These are phyloP conservation scores for Stenopsyche tienmushanensis DNA, from an alignment of 1,140 invertebrate genomes.

Conservation along the genomic window DNA sequence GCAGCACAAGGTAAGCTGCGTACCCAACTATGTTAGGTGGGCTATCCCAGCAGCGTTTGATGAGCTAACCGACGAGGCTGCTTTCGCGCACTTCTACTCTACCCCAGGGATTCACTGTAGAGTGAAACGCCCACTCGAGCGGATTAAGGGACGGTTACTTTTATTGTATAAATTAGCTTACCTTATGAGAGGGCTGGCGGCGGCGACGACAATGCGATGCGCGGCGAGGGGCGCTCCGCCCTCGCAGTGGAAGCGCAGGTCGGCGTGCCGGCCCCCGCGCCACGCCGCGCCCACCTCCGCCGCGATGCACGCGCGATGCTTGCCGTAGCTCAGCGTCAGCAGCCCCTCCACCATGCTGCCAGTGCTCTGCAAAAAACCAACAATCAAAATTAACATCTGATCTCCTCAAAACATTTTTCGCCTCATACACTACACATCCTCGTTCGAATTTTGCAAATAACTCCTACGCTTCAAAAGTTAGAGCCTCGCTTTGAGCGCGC, in stretches of 20 bases:
- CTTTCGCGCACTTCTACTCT: too few relatives aligned
- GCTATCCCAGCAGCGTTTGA: too few relatives aligned
- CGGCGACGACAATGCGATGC: conserved; percentile 78
- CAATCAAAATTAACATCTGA: too few relatives aligned
- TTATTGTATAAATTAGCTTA: too few relatives aligned
- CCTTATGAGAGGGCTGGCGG: conserved; percentile 78
- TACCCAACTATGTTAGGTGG: too few relatives aligned
- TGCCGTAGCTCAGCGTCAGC: conserved; percentile 85
- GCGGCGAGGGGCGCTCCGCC: conserved; percentile 72
- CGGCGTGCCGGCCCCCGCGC: conserved; percentile 76
- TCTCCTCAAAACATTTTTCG: too few relatives aligned
- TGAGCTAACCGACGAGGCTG: too few relatives aligned
- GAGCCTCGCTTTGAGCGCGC: background rate
- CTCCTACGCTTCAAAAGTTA: background rate
- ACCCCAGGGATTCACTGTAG: too few relatives aligned
- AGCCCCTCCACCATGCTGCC: conserved; percentile 59
- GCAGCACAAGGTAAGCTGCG: too few relatives aligned
- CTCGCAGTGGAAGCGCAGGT: conserved; percentile 79
- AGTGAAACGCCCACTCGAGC: too few relatives aligned
- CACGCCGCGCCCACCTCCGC: conserved; percentile 83
- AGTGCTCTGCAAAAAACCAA: conserved; percentile 9
- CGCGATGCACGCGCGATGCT: conserved; percentile 84
- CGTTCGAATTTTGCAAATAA: background rate
- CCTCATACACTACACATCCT: too few relatives aligned
- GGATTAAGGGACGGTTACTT: too few relatives aligned